A percentile compares a stretch with the other conserved stretches of the same genome.
Conservation (phyloP, 2,888 invertebrate species). For the Meteorus cinctellus region DNA sequence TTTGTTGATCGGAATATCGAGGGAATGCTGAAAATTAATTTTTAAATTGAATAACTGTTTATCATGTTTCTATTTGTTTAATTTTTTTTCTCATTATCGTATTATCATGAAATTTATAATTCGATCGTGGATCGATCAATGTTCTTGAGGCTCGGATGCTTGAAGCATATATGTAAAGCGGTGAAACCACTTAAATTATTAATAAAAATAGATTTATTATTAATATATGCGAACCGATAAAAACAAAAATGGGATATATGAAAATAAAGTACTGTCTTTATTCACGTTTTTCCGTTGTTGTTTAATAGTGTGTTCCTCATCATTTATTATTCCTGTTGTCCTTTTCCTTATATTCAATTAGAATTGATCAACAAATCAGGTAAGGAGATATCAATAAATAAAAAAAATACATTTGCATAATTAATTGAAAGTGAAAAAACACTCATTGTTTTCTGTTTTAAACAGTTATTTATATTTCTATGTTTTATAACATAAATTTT, state of each 20-base stretch:
- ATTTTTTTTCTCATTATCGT: constrained; percentile 21
- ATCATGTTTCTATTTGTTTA: constrained; percentile 1
- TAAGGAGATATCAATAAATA: constrained; percentile 22
- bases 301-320: constrained; percentile 36
- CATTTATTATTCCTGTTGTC: constrained; percentile 7
- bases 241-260: constrained; percentile 57
- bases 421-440: constrained; percentile 1
- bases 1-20: constrained; percentile 6
- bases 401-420: neutral
- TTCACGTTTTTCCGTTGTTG: constrained; percentile 55
- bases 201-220: constrained; percentile 63
- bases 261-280: constrained; percentile 65
- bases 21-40: constrained; percentile 13
- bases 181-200: constrained; percentile 54
- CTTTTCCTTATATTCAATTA: constrained; percentile 10
- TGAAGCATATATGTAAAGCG: constrained; percentile 45
- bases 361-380: constrained; percentile 8
- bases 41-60: neutral
- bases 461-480: constrained; percentile 44
- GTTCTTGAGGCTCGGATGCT: constrained; percentile 45
- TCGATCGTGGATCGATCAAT: constrained; percentile 59
- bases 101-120: constrained; percentile 38
- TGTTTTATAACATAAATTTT: constrained; percentile 25
- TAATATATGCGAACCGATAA: constrained; percentile 60
- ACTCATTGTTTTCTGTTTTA: constrained; percentile 21